Evolutionary conservation across 1,140 invertebrate species (phyloP), one percentile per base, ranked within the genome.

Genomic region (Pseudomyrmex cubaensis): DNA sequence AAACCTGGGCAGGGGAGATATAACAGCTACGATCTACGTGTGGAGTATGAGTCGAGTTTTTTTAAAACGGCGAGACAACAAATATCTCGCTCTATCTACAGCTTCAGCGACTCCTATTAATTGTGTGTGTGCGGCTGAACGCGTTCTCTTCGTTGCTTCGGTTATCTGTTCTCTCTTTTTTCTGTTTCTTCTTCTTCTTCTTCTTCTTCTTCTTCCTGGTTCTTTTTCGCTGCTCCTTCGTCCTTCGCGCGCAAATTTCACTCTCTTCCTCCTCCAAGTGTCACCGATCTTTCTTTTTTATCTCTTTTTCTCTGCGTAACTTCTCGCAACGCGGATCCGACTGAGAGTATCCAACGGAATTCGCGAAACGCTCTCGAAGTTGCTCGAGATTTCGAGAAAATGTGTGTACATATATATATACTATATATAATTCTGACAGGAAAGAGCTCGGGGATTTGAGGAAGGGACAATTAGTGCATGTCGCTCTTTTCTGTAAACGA

Each of bases 1-100:
- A 22, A 46, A 17, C 44, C n/a, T n/a, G 35, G 54, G 72, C 46
- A 69, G 25, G 52, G 48, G 64, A 15, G 56, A 48, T 44, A 72
- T 66, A 69, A 84, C 54, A 85, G 52, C 88, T 89, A 87, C 66
- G 84, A 57, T 78, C 83, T 86, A 86, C 80, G 70, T 72, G 52
- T 64, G 17, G 54, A 69, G 35, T 69, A 63, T 77, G 86, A 86
- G 62, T 85, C 73, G 72, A 82, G 72, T 52, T 77, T 54, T 57
- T 35, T 35, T 57, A 75, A 85, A 87, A 87, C 63, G 86, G 87
- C 56, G 74, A 88, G 84, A 82, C 62, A 85, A 85, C 35, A 69
- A 85, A 85, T 35, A 62, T 25, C 70, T 77, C 83, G 84, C 67
- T 69, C 83, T 89, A 84, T 63, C 85, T 74, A 74, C 67, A 66